Evolutionary conservation across 1,140 invertebrate species (phyloP).

Genomic region (Eciton burchellii): DNA sequence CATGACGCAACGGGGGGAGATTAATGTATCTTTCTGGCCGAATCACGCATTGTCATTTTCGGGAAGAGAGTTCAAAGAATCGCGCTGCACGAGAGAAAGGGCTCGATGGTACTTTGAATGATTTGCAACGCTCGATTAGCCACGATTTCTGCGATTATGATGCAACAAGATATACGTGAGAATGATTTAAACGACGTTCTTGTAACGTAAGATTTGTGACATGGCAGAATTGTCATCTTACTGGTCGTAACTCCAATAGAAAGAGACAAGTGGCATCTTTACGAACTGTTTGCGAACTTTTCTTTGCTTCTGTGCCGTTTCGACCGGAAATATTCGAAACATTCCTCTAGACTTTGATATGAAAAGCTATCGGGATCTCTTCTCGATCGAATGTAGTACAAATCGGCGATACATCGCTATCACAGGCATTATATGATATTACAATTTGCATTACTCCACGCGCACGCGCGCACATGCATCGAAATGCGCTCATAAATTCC

Average conservation of each 20-base stretch:
- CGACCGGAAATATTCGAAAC: too few species aligned
- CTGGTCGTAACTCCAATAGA: background rate
- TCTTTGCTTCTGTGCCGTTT: background rate
- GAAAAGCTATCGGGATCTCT: background rate
- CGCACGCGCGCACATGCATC: background rate
- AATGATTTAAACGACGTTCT: background rate
- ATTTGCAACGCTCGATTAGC: background rate
- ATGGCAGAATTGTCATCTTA: background rate
- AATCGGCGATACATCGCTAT: background rate
- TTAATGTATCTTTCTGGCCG: background rate
- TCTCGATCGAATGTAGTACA: background rate
- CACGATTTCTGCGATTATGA: conserved; percentile 10
- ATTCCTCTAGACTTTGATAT: too few species aligned
- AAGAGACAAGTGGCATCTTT: background rate
- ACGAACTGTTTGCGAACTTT: background rate
- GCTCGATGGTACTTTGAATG: background rate
- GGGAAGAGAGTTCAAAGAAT: background rate
- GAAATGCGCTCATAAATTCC: conserved; percentile 44
- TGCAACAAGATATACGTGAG: background rate
- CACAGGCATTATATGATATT: background rate
- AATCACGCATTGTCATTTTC: conserved; percentile 27
- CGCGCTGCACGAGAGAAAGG: background rate
- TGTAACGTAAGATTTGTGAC: background rate
- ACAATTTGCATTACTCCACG: too few species aligned
- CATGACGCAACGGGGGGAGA: background rate